A percentile compares a stretch with the other conserved stretches of the same genome.
Evolutionary conservation across 2,797 vertebrate genomes (phyloP).

Genomic region (Microcaecilia unicolor): DNA sequence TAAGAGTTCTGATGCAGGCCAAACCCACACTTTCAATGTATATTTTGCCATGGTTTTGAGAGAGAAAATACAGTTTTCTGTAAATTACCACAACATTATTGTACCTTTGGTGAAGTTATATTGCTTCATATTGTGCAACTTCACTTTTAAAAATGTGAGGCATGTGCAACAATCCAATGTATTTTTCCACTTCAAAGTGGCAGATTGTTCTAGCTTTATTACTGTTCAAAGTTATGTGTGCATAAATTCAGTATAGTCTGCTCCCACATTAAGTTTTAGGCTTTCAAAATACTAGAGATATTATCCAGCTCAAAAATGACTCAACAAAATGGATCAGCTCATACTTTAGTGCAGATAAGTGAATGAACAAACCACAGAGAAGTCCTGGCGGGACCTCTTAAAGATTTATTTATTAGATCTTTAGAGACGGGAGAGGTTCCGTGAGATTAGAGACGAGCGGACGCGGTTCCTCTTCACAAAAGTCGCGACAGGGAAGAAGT

Average conservation of each 20-base stretch:
- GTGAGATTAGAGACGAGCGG: too few relatives aligned
- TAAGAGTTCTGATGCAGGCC: too few relatives aligned
- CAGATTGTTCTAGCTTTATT: constrained; percentile 50
- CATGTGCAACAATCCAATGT: constrained; percentile 34
- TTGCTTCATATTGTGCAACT: constrained; percentile 36
- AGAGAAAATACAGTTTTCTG: constrained; percentile 15
- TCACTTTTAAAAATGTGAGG: constrained; percentile 34
- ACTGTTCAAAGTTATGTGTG: constrained; percentile 52
- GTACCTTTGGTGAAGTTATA: constrained; percentile 41
- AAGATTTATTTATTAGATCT: too few relatives aligned
- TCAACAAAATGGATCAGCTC: constrained; percentile 41
- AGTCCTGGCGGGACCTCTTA: too few relatives aligned
- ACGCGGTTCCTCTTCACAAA: too few relatives aligned
- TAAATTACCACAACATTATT: constrained; percentile 14
- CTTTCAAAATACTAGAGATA: constrained; percentile 38
- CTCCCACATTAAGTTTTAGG: constrained; percentile 42
- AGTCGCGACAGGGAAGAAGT: too few relatives aligned
- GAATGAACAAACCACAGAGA: constrained; percentile 47
- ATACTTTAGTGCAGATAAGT: constrained; percentile 51
- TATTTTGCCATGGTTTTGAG: too few relatives aligned
- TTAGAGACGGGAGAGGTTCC: too few relatives aligned
- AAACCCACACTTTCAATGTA: too few relatives aligned
- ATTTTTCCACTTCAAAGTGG: constrained; percentile 42
- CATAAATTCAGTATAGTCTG: constrained; percentile 51
- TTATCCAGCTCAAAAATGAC: constrained; percentile 40